Base-by-base conservation (phyloP, 2,888 invertebrate species). In the Tetragnatha montana region DNA sequence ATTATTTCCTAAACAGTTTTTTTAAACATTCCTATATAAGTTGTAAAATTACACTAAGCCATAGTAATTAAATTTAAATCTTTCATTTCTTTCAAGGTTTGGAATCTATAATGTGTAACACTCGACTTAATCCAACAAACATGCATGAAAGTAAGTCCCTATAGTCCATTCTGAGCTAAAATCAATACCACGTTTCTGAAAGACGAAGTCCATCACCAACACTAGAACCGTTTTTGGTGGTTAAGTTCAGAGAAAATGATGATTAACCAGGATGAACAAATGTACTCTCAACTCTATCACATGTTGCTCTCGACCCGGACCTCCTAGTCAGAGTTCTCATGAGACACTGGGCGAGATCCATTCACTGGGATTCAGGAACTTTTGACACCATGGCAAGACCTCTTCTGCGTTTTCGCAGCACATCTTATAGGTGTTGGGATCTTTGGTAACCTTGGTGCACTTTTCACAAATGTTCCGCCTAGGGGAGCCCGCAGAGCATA, bases 391-490 rank as follows among this genome's bases (percentile, higher is more conserved):
- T 6, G 22, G 35, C 22, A 49, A n/a, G 6, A 83, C 88, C 0
- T 73, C 79, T n/a, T 75, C 21, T 50, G 47, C 60, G n/a, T 88
- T 71, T 35, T 83, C 83, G 19, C 88, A 88, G 70, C 88, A 88
- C 69, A 88, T 69, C 35, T 73, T 60, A 78, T 75, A 88, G 0
- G 83, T 78, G 35, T 60, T 70, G 12, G 75, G 80, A 70, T 78
- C 75, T 19, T 21, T 88, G 14, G 88, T 88, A 4, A 82, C 78
- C 51, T 88, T 88, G 51, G 88, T 74, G 68, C 88, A 88, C 19
- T 78, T 76, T 76, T 88, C 88, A 21, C 88, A 88, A 0, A 70
- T 78, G 71, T 88, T 80, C 71, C 88, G 80, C 19, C 80, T 70
- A 8, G 73, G 74, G 8, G 86, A 73, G 8, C 86, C 86, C 19